Conservation (phyloP, 2,888 invertebrate species). For the Apotomis capreana region DNA sequence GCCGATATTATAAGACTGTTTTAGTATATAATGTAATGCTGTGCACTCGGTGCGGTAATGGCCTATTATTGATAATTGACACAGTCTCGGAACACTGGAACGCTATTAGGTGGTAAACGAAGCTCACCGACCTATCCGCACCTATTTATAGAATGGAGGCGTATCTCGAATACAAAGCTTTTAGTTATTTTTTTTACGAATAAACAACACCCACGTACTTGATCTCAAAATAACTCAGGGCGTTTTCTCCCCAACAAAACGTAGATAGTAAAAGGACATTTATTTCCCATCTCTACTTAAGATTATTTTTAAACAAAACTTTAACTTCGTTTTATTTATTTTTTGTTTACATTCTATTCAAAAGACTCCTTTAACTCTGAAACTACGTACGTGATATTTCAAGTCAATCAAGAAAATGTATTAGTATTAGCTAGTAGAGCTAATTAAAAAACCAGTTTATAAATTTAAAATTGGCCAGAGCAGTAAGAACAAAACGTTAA, state of each 20-base stretch:
- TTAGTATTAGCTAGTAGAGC: neutral
- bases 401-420: neutral
- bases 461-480: conserved; percentile 8
- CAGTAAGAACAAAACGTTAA: conserved; percentile 51
- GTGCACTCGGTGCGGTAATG: conserved; percentile 45
- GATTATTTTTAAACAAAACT: neutral
- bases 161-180: conserved; percentile 28
- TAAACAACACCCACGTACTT: conserved; percentile 17
- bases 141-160: conserved; percentile 37
- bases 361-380: no score
- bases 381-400: neutral
- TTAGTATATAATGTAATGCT: conserved; percentile 27
- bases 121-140: conserved; percentile 43
- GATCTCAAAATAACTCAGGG: conserved; percentile 30
- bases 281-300: neutral
- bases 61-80: conserved; percentile 38
- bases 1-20: conserved; percentile 16
- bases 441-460: neutral
- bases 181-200: conserved; percentile 18
- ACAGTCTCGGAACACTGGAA: conserved; percentile 47
- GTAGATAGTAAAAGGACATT: conserved; percentile 18
- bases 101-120: conserved; percentile 48
- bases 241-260: conserved; percentile 5
- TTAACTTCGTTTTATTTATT: neutral
- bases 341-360: neutral